Conservation (phyloP, 2,797 vertebrate species). For the Carduelis carduelis region DNA sequence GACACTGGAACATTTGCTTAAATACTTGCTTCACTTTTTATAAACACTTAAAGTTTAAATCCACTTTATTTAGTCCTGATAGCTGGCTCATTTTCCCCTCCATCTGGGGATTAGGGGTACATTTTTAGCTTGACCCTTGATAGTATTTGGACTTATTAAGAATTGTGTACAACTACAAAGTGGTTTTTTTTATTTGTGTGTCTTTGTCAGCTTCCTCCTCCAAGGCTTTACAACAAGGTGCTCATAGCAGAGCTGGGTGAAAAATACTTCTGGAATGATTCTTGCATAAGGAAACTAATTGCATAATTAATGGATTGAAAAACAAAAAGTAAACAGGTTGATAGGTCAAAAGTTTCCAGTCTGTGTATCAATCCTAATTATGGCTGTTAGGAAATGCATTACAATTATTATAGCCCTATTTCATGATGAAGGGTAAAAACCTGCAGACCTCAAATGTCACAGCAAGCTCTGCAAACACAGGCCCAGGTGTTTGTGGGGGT, state of each 20-base stretch:
- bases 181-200: background rate
- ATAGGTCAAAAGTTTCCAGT: background rate
- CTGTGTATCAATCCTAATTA: background rate
- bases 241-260: background rate
- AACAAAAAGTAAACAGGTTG: background rate
- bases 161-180: background rate
- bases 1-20: constrained; percentile 69
- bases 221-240: background rate
- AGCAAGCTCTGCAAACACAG: background rate
- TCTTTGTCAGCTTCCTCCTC: background rate
- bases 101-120: background rate
- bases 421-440: background rate
- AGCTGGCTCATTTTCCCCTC: background rate
- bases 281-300: background rate
- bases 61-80: background rate
- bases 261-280: background rate
- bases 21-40: constrained; percentile 41
- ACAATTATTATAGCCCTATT: background rate
- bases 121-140: background rate
- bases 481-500: background rate
- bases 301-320: constrained; percentile 1
- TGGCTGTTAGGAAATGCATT: background rate
- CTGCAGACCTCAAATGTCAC: background rate
- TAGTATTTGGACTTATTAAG: background rate
- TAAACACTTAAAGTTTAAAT: background rate